Percentiles rank a stretch among this genome's conserved stretches.
Evolutionary conservation across 2,888 invertebrate genomes (phyloP).

Genomic region (Stramonita haemastoma): DNA sequence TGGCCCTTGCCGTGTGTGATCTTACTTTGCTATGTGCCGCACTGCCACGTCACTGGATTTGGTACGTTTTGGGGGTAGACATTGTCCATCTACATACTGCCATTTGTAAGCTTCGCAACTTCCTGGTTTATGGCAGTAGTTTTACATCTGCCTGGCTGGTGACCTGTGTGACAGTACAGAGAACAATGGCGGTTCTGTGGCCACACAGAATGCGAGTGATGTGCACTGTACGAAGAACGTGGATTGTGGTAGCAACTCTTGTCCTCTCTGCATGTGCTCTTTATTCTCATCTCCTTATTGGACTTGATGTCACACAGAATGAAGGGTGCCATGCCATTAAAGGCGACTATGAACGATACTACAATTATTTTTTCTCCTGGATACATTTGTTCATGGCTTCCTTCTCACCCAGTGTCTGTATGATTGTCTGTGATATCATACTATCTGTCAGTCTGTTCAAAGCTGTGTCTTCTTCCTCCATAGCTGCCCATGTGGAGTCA

Average conservation of each 20-base stretch:
- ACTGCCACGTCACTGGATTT: background rate
- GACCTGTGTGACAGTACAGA: conserved; percentile 1
- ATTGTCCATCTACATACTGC: background rate
- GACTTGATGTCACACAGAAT: background rate
- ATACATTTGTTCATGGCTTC: background rate
- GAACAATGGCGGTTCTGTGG: background rate
- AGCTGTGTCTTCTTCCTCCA: background rate
- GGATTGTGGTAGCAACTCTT: background rate
- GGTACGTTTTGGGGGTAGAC: background rate
- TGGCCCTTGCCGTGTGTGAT: background rate
- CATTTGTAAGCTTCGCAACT: background rate
- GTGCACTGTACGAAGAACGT: background rate
- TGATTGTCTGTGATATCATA: background rate
- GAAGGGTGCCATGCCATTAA: background rate
- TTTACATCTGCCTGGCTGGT: conserved; percentile 20
- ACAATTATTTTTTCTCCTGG: background rate
- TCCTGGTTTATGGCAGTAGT: background rate
- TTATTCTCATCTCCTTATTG: background rate
- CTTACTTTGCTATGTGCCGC: background rate
- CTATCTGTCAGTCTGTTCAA: background rate
- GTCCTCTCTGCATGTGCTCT: background rate
- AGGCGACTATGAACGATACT: background rate
- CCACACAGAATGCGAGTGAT: background rate
- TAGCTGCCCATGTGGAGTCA: background rate
- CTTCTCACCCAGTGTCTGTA: background rate